Percentiles rank a stretch among this genome's conserved stretches.
Conservation (phyloP, 2,797 vertebrate species). For the Synanceia verrucosa region DNA sequence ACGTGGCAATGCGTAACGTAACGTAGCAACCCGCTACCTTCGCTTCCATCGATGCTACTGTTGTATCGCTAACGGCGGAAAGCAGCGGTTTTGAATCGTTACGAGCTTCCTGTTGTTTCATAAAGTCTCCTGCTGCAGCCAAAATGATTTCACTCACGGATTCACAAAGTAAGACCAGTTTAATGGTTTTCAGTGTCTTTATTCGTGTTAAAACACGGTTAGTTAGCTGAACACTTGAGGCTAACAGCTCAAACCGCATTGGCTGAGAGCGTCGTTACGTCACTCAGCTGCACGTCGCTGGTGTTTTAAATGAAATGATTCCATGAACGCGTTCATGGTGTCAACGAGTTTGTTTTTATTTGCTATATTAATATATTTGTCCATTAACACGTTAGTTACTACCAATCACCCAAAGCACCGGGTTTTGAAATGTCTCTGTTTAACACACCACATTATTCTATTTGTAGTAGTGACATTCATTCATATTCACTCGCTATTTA, state of each 20-base stretch:
- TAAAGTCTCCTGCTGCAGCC: not conserved
- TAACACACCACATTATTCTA: not conserved
- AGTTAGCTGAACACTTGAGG: constrained; percentile 41
- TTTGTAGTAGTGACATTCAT: not conserved
- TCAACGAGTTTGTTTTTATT: not conserved
- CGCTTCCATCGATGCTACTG: not conserved
- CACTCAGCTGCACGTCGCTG: constrained; percentile 15
- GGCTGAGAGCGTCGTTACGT: constrained; percentile 46
- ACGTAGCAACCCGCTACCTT: constrained; percentile 38
- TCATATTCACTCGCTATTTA: not conserved
- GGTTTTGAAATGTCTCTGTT: not conserved
- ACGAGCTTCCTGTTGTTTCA: not conserved
- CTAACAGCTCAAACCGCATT: constrained; percentile 52
- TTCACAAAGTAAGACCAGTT: constrained; percentile 73
- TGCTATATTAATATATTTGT: not conserved
- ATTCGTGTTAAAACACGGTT: constrained; percentile 12
- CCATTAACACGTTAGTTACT: not conserved
- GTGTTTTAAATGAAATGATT: not conserved
- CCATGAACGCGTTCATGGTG: not conserved
- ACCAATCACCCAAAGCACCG: not conserved
- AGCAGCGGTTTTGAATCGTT: not conserved
- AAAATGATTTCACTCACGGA: constrained; percentile 79
- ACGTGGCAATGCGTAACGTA: constrained; percentile 7
- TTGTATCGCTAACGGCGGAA: constrained; percentile 13
- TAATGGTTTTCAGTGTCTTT: not conserved